Percentiles rank a stretch among this genome's conserved stretches.
Conservation (phyloP, 1,140 invertebrate genomes). For the Listronotus oregonensis region DNA sequence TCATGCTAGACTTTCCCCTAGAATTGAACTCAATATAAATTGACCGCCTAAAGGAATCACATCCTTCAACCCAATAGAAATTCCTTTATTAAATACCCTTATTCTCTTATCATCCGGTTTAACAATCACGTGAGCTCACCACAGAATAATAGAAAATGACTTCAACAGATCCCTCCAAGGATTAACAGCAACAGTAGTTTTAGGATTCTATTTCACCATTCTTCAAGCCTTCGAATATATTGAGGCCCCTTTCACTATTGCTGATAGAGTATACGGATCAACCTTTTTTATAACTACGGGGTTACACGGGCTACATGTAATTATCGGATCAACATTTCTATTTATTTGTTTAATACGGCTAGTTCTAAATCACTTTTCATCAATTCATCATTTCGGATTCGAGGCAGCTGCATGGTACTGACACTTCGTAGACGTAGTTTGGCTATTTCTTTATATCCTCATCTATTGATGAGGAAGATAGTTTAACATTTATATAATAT, state of each 20-base stretch:
- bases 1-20: no score
- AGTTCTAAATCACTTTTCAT: slow-evolving; percentile 64
- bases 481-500: no score
- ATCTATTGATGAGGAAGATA: slow-evolving; percentile 74
- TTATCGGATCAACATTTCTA: slow-evolving; percentile 69
- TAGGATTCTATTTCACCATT: slow-evolving; percentile 58
- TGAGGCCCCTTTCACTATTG: slow-evolving; percentile 53
- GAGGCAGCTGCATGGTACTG: no score
- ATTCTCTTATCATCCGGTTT: slow-evolving; percentile 63
- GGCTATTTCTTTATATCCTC: slow-evolving; percentile 71
- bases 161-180: slow-evolving; percentile 54
- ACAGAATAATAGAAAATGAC: slow-evolving; percentile 62
- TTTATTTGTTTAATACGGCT: no score
- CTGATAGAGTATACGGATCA: slow-evolving; percentile 67
- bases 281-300: slow-evolving; percentile 74
- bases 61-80: no score
- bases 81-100: no score
- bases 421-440: slow-evolving; percentile 74
- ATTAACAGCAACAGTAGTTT: slow-evolving; percentile 60
- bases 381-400: no score
- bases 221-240: slow-evolving; percentile 60
- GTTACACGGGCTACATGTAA: slow-evolving; percentile 75
- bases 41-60: no score
- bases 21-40: no score
- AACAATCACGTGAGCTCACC: slow-evolving; percentile 63